Evolutionary conservation across 2,888 invertebrate species (phyloP).

Genomic region (Petrophora chlorosata): DNA sequence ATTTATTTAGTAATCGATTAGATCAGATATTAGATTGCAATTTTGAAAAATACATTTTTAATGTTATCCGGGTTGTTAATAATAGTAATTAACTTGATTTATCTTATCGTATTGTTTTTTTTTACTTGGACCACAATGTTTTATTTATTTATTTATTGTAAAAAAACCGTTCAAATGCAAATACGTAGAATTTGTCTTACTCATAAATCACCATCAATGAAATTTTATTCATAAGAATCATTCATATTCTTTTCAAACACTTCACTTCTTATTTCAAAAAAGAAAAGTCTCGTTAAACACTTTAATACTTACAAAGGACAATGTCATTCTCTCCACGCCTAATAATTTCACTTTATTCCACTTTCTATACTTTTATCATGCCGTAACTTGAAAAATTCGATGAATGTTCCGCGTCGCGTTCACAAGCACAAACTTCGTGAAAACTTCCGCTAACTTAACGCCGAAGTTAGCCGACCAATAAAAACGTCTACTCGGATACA

Average conservation of each 20-base stretch:
- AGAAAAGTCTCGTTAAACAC: neutral
- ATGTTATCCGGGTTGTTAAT: no score
- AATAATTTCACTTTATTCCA: slow-evolving; percentile 56
- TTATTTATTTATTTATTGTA: no score
- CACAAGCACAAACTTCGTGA: slow-evolving; percentile 35
- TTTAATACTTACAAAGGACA: slow-evolving; percentile 76
- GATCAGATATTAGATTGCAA: no score
- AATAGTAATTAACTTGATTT: no score
- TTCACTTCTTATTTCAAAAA: neutral
- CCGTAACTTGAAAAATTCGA: slow-evolving; percentile 42
- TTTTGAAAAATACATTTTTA: no score
- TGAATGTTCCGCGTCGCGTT: slow-evolving; percentile 33
- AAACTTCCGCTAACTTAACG: slow-evolving; percentile 39
- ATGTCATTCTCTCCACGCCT: slow-evolving; percentile 79
- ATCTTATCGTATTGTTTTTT: no score
- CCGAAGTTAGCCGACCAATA: slow-evolving; percentile 38
- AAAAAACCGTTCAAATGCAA: no score
- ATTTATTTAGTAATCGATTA: slow-evolving; percentile 7
- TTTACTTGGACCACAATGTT: no score
- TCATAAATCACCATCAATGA: no score
- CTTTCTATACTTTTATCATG: slow-evolving; percentile 49
- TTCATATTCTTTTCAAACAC: no score
- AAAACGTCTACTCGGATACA: slow-evolving; percentile 37
- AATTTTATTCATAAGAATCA: neutral
- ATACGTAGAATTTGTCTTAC: no score